Evolutionary conservation across 2,888 invertebrate genomes (phyloP).

Genomic region (Drosophila cognata): DNA sequence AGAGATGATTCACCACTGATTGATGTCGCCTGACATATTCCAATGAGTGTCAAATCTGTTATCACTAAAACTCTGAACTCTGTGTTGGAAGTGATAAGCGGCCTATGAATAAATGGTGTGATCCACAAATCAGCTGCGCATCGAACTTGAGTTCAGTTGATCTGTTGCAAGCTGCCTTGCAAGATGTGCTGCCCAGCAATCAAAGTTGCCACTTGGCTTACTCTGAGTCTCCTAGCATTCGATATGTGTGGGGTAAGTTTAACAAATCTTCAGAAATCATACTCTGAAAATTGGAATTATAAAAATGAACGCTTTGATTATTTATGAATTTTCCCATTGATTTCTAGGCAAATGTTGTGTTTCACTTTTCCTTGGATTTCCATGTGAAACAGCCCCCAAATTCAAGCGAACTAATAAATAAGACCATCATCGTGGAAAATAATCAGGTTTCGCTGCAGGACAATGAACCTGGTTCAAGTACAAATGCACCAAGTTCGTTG

Average conservation of each 20-base stretch:
- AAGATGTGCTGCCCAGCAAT: conserved; percentile 49
- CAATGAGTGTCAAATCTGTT: conserved; percentile 43
- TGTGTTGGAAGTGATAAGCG: conserved; percentile 33
- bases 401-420: conserved; percentile 31
- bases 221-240: conserved; percentile 32
- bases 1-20: conserved; percentile 17
- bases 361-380: conserved; percentile 69
- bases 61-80: conserved; percentile 32
- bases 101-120: conserved; percentile 21
- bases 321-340: not conserved
- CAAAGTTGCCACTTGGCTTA: conserved; percentile 23
- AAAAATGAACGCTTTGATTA: not conserved
- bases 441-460: conserved; percentile 41
- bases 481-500: conserved; percentile 18
- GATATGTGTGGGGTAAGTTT: conserved; percentile 39
- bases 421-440: conserved; percentile 55
- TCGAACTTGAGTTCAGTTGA: conserved; percentile 44
- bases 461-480: conserved; percentile 6
- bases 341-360: conserved; percentile 53
- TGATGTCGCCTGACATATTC: conserved; percentile 29
- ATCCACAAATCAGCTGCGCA: conserved; percentile 13
- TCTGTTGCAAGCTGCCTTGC: conserved; percentile 28
- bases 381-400: conserved; percentile 50
- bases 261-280: not conserved
- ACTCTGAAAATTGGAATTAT: not conserved